A percentile compares a stretch with the other conserved stretches of the same genome.
Conservation (phyloP, 37 sponge, comb jelly and placozoan genomes). For the Sycon ciliatum region DNA sequence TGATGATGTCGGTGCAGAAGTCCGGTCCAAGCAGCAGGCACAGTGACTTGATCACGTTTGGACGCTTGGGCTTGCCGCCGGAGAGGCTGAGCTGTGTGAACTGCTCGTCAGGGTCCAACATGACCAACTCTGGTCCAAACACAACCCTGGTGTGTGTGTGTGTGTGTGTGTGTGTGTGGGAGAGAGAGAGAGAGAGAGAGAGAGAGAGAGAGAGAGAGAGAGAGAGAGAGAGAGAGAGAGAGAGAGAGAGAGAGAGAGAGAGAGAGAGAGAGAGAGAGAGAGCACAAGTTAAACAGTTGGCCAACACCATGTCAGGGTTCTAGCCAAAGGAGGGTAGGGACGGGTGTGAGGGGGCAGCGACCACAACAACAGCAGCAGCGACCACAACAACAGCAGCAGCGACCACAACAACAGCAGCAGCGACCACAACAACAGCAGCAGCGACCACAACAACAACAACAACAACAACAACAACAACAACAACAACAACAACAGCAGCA, state of each 20-base stretch:
- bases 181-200: neutral
- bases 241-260: neutral
- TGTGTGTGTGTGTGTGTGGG: neutral
- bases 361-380: no score
- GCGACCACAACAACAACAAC: no score
- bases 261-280: no score
- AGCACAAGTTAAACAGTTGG: no score
- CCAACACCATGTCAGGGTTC: no score
- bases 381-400: no score
- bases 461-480: no score
- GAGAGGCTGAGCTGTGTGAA: conserved; percentile 98
- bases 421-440: no score
- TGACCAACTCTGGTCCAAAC: conserved; percentile 97
- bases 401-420: no score
- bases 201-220: neutral
- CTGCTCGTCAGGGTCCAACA: conserved; percentile 98
- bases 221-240: neutral
- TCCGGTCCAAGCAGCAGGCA: conserved; percentile 98
- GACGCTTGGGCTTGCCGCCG: conserved; percentile 99
- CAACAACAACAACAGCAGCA: no score
- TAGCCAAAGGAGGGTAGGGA: no score
- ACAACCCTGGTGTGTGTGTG: conserved; percentile 50
- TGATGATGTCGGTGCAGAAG: conserved; percentile 99
- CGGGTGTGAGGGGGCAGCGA: no score
- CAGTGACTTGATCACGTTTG: conserved; percentile 91